A percentile compares a stretch with the other conserved stretches of the same genome.
These are phyloP conservation scores for Oryctolagus cuniculus DNA, from an alignment of 2,113 vertebrate species.

Conservation along the genomic window DNA sequence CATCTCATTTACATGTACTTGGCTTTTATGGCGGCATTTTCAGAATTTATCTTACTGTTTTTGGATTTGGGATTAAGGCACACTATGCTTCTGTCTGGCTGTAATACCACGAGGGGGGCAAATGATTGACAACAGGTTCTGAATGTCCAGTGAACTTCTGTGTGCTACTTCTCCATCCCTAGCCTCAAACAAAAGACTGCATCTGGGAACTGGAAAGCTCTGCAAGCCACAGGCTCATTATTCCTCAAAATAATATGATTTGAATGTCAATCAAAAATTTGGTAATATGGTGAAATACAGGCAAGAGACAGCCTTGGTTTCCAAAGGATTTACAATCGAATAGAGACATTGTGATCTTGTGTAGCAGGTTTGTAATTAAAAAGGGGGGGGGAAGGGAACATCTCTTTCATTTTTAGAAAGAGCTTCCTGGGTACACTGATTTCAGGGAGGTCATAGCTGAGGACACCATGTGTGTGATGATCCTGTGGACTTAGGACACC, in stretches of 20 bases:
- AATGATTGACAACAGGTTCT: not conserved
- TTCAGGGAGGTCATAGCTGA: not conserved
- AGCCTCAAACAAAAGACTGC: not conserved
- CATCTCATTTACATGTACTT: constrained; percentile 18
- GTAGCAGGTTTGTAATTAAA: not conserved
- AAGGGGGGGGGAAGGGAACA: too few relatives aligned
- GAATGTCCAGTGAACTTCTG: not conserved
- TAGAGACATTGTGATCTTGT: not conserved
- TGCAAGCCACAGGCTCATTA: not conserved
- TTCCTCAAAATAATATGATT: not conserved
- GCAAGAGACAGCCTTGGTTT: not conserved
- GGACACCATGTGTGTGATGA: not conserved
- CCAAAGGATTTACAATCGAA: constrained; percentile 42
- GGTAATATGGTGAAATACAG: not conserved
- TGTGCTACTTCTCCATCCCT: not conserved
- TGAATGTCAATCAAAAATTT: constrained; percentile 1
- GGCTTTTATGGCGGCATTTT: not conserved
- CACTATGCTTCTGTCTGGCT: not conserved
- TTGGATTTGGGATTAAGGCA: not conserved
- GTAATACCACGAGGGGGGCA: not conserved
- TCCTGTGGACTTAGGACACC: rapidly evolving
- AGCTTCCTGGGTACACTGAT: not conserved
- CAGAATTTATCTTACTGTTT: not conserved
- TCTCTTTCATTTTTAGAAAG: not conserved
- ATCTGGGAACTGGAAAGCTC: not conserved